Evolutionary conservation across 2,797 vertebrate species (phyloP).

Genomic region (Apodemus agrarius): DNA sequence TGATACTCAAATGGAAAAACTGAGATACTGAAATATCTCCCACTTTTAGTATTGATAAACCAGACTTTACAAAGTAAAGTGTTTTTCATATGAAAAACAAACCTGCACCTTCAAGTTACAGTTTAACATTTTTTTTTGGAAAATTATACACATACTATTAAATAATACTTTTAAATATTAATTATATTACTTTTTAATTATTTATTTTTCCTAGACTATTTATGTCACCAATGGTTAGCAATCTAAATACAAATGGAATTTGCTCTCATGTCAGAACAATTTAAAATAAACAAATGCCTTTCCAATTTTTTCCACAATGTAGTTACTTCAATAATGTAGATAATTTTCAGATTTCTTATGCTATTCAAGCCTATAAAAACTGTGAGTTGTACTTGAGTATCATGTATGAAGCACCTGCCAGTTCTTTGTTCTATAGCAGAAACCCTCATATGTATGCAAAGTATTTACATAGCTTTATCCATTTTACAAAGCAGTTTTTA

Average conservation of each 20-base stretch:
- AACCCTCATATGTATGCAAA: background rate
- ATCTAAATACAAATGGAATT: background rate
- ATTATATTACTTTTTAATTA: too few relatives aligned
- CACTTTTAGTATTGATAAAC: background rate
- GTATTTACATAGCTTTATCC: background rate
- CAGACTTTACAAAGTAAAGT: background rate
- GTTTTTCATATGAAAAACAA: slow-evolving; percentile 14
- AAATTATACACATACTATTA: background rate
- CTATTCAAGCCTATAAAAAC: background rate
- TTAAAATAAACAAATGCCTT: background rate
- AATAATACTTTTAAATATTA: background rate
- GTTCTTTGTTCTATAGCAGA: background rate
- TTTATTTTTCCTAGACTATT: background rate
- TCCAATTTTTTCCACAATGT: background rate
- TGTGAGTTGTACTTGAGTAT: background rate
- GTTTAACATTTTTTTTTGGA: background rate
- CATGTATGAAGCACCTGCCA: background rate
- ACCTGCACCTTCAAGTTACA: background rate
- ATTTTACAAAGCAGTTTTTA: background rate
- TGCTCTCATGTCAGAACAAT: background rate
- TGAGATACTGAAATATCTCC: background rate
- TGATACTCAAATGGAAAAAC: background rate
- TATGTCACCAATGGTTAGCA: background rate
- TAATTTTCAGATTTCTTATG: background rate
- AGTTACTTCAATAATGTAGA: background rate